Base-by-base conservation (phyloP, 2,888 invertebrate genomes). In the Mesopsocus fuscifrons region DNA sequence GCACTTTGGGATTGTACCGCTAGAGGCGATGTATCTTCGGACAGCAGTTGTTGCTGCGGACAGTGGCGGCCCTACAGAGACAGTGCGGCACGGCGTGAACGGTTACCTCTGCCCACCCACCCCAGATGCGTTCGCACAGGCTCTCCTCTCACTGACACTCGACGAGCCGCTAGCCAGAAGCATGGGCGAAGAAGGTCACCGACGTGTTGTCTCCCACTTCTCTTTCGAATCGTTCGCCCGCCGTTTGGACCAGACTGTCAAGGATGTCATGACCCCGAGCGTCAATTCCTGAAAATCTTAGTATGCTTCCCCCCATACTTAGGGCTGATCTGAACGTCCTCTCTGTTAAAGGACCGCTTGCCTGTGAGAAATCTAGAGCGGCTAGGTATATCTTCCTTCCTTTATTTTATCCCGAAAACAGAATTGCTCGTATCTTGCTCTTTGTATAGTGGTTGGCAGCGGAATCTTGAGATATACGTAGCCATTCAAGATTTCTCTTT, bases 1-100 rank as follows among this genome's bases (percentile, higher is more conserved):
- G 60, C 98, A 99, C 64, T 98, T 98, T 66, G 98, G 98, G 3
- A 99, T 99, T 53, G 98, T 98, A 6, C 98, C 99, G 0, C 66
- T 99, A 43, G 98, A 99, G 67, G 94, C 95, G 0, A 98, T 98
- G 98, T 87, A 87, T 57, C 76, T 79, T 57, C 68, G 72, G 3
- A 84, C 87, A 55, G 94, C 97, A 3, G 94, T 99, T 0, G 77
- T 99, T 50, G 98, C 98, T 0, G 80, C 87, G 1, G 83, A 88
- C 54, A 87, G 84, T 54, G 98, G 98, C 20, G 98, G 98, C 0
- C 98, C 98, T 0, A 75, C 75, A 2, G 98, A 99, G 61, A 94
- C 98, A 0, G 68, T 98, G 40, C 65, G 75, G 0, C 68, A 87
- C 63, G 74, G 72, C 41, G 68, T 73, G 1, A 89, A 87, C 0